Conservation (phyloP, 2,888 invertebrate genomes). For the Leucozona laternaria region DNA sequence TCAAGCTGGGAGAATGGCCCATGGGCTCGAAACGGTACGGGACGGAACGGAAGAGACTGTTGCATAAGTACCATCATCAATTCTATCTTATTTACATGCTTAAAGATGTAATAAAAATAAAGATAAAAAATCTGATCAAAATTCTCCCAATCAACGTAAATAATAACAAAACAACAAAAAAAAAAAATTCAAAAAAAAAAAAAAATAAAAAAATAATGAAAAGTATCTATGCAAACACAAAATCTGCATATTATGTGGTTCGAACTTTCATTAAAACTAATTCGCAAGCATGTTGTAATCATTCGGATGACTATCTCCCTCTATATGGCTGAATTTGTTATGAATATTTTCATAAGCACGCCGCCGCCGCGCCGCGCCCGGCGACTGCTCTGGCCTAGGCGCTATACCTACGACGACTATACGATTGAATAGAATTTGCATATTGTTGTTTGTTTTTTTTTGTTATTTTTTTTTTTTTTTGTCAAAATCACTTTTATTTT, state of each 20-base stretch:
- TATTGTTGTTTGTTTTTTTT: slow-evolving; percentile 63
- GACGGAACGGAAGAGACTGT: slow-evolving; percentile 9
- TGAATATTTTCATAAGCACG: slow-evolving; percentile 64
- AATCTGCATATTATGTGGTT: slow-evolving; percentile 64
- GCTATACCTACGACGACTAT: not conserved
- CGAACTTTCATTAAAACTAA: slow-evolving; percentile 65
- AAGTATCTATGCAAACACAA: slow-evolving; percentile 35
- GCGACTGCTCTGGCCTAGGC: not conserved
- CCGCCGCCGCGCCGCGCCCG: slow-evolving; percentile 16
- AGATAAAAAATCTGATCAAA: slow-evolving; percentile 38
- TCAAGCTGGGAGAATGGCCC: not conserved
- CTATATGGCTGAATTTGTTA: slow-evolving; percentile 56
- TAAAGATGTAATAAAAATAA: slow-evolving; percentile 29
- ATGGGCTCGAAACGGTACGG: not conserved
- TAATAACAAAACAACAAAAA: not conserved
- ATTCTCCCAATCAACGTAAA: slow-evolving; percentile 52
- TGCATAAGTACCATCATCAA: slow-evolving; percentile 55
- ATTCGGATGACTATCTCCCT: slow-evolving; percentile 23
- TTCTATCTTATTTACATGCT: slow-evolving; percentile 56
- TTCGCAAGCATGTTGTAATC: slow-evolving; percentile 73
- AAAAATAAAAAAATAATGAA: slow-evolving; percentile 14
- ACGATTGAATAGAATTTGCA: slow-evolving; percentile 58
- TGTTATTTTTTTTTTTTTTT: slow-evolving; percentile 61
- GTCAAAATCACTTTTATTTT: slow-evolving; percentile 69
- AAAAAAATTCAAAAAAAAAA: not conserved